Base-by-base conservation (phyloP, 2,888 invertebrate species). In the Isotomurus palustris region DNA sequence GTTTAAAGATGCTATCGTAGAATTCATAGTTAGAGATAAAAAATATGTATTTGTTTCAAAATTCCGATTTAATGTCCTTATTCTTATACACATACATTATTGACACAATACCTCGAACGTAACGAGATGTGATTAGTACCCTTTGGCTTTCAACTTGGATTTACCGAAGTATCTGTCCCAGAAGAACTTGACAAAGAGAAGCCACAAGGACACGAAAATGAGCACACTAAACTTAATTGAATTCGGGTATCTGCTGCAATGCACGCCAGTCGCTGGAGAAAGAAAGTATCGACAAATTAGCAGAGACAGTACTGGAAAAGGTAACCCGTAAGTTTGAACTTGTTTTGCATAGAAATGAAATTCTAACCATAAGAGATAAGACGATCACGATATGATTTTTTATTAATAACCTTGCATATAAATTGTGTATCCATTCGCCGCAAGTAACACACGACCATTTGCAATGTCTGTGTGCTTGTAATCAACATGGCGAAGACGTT, bases 391-490 rank as follows among this genome's bases (percentile, higher is more conserved):
- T n/a, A n/a, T n/a, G n/a, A n/a, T n/a, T n/a, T n/a, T n/a, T n/a
- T n/a, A n/a, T n/a, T n/a, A n/a, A n/a, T n/a, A n/a, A n/a, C n/a
- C n/a, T n/a, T n/a, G n/a, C n/a, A n/a, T n/a, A n/a, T n/a, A n/a
- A n/a, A n/a, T n/a, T n/a, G n/a, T n/a, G n/a, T n/a, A n/a, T n/a
- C n/a, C n/a, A n/a, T n/a, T n/a, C n/a, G n/a, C n/a, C n/a, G n/a
- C n/a, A n/a, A n/a, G n/a, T n/a, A n/a, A n/a, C n/a, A 95, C 66
- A 92, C 82, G 49, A 94, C 81, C 94, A 96, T 96, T 79, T 96
- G 96, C 25, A 85, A 78, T 54, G 96, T 82, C 76, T 96, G 96
- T 49, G 91, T 79, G n/a, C 84, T 81, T 12, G 96, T 96, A 74
- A 96, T 93, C 68, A 87, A 78, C 87, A 95, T 92, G 60, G 91